These are phyloP conservation scores for Pipistrellus pipistrellus DNA, from an alignment of 2,797 vertebrate genomes.

Conservation along the genomic window DNA sequence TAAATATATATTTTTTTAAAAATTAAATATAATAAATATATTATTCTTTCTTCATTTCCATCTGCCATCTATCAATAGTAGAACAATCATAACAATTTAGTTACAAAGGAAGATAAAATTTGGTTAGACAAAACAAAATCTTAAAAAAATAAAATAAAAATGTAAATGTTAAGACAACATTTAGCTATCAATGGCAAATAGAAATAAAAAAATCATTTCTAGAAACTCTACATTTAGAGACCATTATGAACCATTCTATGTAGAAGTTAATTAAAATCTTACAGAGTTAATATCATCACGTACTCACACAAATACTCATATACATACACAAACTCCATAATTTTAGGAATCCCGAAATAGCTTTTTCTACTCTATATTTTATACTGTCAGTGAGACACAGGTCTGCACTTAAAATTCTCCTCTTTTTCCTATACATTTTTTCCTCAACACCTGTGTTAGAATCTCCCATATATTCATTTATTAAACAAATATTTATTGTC, in stretches of 20 bases:
- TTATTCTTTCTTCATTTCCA: not conserved
- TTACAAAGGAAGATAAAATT: not conserved
- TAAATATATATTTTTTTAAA: not conserved
- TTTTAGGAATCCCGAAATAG: not conserved
- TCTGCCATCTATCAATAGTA: not conserved
- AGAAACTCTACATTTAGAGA: not conserved
- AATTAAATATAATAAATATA: not conserved
- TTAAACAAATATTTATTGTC: not conserved
- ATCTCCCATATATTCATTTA: not conserved
- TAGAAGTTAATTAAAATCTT: not conserved
- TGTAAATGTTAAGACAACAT: not conserved
- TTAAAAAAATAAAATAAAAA: not conserved
- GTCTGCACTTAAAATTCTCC: not conserved
- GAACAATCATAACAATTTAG: not conserved
- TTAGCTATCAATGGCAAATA: not conserved
- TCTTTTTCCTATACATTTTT: not conserved
- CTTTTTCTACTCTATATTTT: not conserved
- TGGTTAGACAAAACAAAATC: not conserved
- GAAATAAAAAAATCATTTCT: constrained; percentile 3
- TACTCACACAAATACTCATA: no score
- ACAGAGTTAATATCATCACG: not conserved
- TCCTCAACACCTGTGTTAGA: not conserved
- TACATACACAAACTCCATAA: not conserved
- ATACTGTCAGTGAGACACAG: not conserved
- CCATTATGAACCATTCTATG: not conserved